Percentiles rank a stretch among this genome's conserved stretches.
These are phyloP conservation scores for Nerophis lumbriciformis DNA, from an alignment of 2,113 vertebrate species.

Conservation along the genomic window DNA sequence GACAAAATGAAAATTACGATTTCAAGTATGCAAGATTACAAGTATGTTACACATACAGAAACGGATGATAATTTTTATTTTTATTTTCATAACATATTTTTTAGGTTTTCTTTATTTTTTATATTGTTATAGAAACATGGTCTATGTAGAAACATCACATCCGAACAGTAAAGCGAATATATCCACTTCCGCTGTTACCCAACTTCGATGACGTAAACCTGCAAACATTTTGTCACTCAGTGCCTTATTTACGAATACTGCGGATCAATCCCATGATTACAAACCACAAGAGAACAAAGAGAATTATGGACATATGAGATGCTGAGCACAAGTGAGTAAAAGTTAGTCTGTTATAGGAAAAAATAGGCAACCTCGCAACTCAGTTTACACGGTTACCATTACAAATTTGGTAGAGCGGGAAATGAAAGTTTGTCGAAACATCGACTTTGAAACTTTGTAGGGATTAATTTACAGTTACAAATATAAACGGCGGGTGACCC, in stretches of 20 bases:
- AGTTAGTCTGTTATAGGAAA: background rate
- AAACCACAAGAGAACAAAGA: background rate
- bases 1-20: background rate
- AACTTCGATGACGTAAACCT: background rate
- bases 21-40: background rate
- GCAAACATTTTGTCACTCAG: background rate
- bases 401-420: conserved; percentile 56
- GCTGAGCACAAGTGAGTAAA: background rate
- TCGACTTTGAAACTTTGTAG: background rate
- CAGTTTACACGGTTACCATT: background rate
- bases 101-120: too few species aligned
- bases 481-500: background rate
- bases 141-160: conserved; percentile 38
- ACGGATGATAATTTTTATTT: background rate
- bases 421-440: conserved; percentile 3
- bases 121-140: too few species aligned
- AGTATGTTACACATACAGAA: background rate
- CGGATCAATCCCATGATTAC: too few species aligned
- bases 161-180: conserved; percentile 13
- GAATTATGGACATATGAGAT: background rate
- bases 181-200: conserved; percentile 37
- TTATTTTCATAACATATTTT: too few species aligned
- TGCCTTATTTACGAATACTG: background rate
- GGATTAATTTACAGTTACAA: rapidly evolving
- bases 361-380: conserved; percentile 40